A percentile compares a stretch with the other conserved stretches of the same genome.
These are phyloP conservation scores for Drosophila micromelanica DNA, from an alignment of 1,140 invertebrate species.

Conservation along the genomic window DNA sequence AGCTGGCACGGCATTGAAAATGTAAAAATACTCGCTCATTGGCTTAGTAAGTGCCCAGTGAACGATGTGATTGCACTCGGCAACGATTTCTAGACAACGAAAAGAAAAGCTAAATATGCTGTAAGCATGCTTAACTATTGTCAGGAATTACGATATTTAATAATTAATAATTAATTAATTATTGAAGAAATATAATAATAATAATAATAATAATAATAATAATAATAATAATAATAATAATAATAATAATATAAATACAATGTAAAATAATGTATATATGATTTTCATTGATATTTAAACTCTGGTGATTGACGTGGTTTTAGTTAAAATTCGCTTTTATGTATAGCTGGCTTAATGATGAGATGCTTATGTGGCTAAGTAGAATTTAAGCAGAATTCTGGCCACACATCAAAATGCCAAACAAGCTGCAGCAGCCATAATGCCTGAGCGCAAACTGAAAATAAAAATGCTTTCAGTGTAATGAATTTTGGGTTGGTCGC, in stretches of 20 bases:
- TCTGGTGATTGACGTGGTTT: conserved; percentile 30
- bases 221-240: too few species aligned
- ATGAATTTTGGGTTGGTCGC: conserved; percentile 52
- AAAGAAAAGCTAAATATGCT: too few species aligned
- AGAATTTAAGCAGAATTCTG: conserved; percentile 32
- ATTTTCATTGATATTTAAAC: too few species aligned
- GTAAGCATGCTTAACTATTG: too few species aligned
- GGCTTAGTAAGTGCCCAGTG: conserved; percentile 50
- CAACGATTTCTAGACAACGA: too few species aligned
- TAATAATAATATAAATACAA: too few species aligned
- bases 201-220: too few species aligned
- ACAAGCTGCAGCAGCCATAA: conserved; percentile 10
- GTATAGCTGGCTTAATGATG: conserved; percentile 3
- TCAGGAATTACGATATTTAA: too few species aligned
- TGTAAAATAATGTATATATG: too few species aligned
- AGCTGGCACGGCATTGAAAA: conserved; percentile 46
- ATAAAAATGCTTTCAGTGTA: conserved; percentile 76
- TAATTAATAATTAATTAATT: too few species aligned
- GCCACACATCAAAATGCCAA: conserved; percentile 23
- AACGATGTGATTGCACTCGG: conserved; percentile 52
- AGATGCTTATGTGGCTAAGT: conserved; percentile 15
- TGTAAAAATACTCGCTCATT: conserved; percentile 62
- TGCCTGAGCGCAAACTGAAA: conserved; percentile 10
- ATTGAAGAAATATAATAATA: too few species aligned
- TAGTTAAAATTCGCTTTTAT: conserved; percentile 40